Base-by-base conservation (phyloP, 2,888 invertebrate genomes). In the Sphaerophoria rueppellii region DNA sequence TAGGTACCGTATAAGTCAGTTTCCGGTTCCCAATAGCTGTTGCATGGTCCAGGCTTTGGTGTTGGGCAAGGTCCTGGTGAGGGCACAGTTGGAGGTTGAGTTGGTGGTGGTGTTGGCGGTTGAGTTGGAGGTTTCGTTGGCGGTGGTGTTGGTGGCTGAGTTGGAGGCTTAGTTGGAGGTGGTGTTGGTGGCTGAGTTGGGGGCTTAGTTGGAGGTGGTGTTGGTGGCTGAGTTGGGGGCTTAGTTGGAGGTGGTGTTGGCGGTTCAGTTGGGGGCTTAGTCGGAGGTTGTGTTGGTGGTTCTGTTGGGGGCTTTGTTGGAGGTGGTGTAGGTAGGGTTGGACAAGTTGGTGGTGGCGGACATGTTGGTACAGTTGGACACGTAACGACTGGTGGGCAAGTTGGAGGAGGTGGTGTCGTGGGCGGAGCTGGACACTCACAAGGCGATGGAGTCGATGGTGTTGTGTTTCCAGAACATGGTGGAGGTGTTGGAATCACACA, bases 401-500 rank as follows among this genome's bases (percentile, higher is more conserved):
- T 24, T 24, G 24, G 24, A 24, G 24, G 24, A 24, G 24, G 24
- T 24, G 24, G 24, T 24, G 24, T 24, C 24, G 24, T 24, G 1
- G 24, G 24, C 24, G 2, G 2, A 24, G 1, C 24, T 24, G 24
- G 24, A 24, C 24, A 24, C 2, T 24, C 24, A 24, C 24, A 24
- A 24, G 24, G 24, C 2, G 24, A 1, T 24, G 24, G 24, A 24
- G 24, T 24, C 24, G 24, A 24, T 24, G 24, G 24, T 24, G 24
- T 24, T 24, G 24, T 24, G 24, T 24, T 24, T 24, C 14, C 34
- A 2, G 7, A 32, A 35, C 80, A 70, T 34, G 74, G 69, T 35
- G 69, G 69, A 2, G 80, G 74, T 52, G 69, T 54, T 12, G 74
- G 55, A 6, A 80, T 65, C 5, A 80, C 57, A 52, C 80, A 80